Evolutionary conservation across 2,797 vertebrate species (phyloP).

Genomic region (Hyperoplus lanceolatus): DNA sequence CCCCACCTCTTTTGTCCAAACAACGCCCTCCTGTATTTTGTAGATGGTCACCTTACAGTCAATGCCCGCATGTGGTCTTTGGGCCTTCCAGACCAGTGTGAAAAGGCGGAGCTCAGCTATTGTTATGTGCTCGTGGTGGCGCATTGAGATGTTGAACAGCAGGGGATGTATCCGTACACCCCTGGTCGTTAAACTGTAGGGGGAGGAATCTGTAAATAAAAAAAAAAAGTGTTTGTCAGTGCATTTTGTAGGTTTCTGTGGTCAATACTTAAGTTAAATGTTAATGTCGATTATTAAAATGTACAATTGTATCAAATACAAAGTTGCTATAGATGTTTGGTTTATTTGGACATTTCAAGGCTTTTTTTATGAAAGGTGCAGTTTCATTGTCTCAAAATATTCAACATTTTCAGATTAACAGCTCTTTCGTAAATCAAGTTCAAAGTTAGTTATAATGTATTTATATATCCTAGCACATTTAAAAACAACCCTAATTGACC

Average conservation of each 20-base stretch:
- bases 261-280: background rate
- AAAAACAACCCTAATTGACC: too few species aligned
- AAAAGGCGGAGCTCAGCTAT: constrained; percentile 93
- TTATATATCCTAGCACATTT: too few species aligned
- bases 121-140: constrained; percentile 89
- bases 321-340: background rate
- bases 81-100: constrained; percentile 86
- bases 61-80: constrained; percentile 79
- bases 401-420: constrained; percentile 1
- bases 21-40: constrained; percentile 82
- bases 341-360: background rate
- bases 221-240: constrained; percentile 50
- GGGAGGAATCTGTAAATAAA: constrained; percentile 88
- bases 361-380: background rate
- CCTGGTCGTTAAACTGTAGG: constrained; percentile 76
- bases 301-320: background rate
- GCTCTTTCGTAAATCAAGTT: background rate
- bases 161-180: constrained; percentile 89
- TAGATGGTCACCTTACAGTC: constrained; percentile 91
- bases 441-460: too few species aligned
- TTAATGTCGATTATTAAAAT: constrained; percentile 1
- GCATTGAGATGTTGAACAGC: constrained; percentile 93
- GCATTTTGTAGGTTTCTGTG: background rate
- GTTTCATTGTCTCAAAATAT: constrained; percentile 12
- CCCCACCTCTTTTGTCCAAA: constrained; percentile 67